Conservation (phyloP, 2,797 vertebrate species). For the Artibeus lituratus region DNA sequence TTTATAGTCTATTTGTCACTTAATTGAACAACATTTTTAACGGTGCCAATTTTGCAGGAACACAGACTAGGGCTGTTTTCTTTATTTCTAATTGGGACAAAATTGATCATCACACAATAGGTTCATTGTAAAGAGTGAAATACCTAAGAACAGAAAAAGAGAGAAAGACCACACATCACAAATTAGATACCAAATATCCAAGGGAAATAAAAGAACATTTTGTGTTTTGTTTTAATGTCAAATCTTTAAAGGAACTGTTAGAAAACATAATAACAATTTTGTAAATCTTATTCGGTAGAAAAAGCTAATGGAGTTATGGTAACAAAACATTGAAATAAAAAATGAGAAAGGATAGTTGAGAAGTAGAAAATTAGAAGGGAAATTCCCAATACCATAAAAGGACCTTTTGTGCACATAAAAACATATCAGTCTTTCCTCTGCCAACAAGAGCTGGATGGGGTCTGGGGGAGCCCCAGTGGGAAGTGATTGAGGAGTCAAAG, state of each 20-base stretch:
- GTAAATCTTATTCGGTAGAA: neutral
- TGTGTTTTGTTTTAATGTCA: neutral
- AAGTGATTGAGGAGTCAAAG: neutral
- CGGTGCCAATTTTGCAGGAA: slow-evolving; percentile 14
- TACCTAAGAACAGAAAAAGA: neutral
- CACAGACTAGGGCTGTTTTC: slow-evolving; percentile 27
- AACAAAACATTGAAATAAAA: neutral
- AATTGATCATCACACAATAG: slow-evolving; percentile 35
- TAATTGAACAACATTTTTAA: slow-evolving; percentile 58
- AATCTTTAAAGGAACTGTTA: neutral
- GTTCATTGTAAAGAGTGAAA: slow-evolving; percentile 45
- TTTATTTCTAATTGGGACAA: slow-evolving; percentile 46
- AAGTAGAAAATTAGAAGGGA: slow-evolving; percentile 17
- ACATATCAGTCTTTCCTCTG: neutral
- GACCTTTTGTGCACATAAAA: neutral
- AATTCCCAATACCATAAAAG: neutral
- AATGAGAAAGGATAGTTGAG: neutral
- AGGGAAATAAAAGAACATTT: neutral
- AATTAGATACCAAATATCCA: neutral
- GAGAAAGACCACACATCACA: neutral
- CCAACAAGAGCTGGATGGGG: neutral
- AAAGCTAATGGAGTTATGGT: neutral
- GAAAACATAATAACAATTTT: neutral
- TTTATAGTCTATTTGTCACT: slow-evolving; percentile 31
- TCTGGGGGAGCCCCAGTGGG: neutral